Base-by-base conservation (phyloP, 2,113 vertebrate genomes). In the Arothron firmamentum region DNA sequence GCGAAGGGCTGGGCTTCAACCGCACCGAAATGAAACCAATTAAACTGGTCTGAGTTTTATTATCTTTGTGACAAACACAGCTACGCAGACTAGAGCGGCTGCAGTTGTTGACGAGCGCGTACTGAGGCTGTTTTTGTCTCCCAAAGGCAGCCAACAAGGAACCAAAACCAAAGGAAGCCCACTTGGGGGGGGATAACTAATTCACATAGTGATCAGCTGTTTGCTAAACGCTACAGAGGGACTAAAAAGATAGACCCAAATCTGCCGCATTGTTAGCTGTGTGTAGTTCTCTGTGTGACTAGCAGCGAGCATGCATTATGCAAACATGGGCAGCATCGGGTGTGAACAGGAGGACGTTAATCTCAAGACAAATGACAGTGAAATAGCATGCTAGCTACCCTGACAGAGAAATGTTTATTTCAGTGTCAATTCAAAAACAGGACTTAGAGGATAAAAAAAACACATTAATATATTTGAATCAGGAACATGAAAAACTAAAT, bases 131-230 rank as follows among this genome's bases (percentile, higher is more conserved):
- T 62, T 34, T 67, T 45, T 61, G 49, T 45, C 46, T 53, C 74
- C 63, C 52, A 66, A 68, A 82, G 61, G 66, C 50, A 81, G 64
- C 56, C 69, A 68, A 70, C 74, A 74, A 53, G 79, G 75, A 70
- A 58, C 61, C 66, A 31, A 67, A 76, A 76, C 66, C 74, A 57
- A 71, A 79, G 67, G 69, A 59, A 86, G 59, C 48, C 79, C 68
- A 72, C 72, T 80, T 5, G 65, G 78, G 72, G 76, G 58, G 76
- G 78, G 75, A 84, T 81, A 78, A 84, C 72, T 75, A 62, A 70
- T 82, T 83, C 65, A 80, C 47, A 42, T 61, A 73, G 81, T 69
- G 69, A 58, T 72, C 85, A 88, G 81, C 85, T 84, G 75, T 85
- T 84, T 65, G 74, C 63, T 68, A 72, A 82, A 80, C 62, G 71